These are phyloP conservation scores for Hydractinia echinata DNA, from an alignment of 30 jellyfish, hydroid and myxozoan species.

Conservation along the genomic window DNA sequence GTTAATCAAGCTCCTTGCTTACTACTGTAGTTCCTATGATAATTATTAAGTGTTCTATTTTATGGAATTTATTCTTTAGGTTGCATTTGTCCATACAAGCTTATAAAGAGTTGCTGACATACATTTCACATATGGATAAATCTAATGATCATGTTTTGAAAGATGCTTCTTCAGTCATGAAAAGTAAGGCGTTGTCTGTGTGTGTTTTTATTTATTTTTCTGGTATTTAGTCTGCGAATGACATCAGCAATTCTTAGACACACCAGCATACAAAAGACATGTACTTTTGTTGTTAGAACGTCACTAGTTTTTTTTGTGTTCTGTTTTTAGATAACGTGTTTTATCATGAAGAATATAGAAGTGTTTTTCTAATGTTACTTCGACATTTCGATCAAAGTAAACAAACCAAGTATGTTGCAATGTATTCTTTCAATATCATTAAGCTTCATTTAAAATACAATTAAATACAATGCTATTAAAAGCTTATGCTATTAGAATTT, in stretches of 20 bases:
- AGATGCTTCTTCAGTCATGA: constrained; percentile 66
- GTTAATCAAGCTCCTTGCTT: no score
- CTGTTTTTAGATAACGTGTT: constrained; percentile 60
- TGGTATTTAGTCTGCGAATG: neutral
- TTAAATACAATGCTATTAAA: neutral
- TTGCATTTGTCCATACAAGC: constrained; percentile 68
- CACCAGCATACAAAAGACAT: no score
- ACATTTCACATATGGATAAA: constrained; percentile 59
- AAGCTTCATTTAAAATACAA: neutral
- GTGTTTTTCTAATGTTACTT: constrained; percentile 52
- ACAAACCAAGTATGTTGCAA: constrained; percentile 60
- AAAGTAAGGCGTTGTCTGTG: constrained; percentile 70
- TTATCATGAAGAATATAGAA: constrained; percentile 80
- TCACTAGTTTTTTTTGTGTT: neutral
- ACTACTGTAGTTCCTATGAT: no score
- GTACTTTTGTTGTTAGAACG: no score
- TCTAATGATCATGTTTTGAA: constrained; percentile 42
- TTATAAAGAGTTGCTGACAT: constrained; percentile 63
- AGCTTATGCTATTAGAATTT: neutral
- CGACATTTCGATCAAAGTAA: constrained; percentile 40
- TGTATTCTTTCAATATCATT: no score
- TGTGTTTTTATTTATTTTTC: constrained; percentile 33
- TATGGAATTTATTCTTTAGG: constrained; percentile 10
- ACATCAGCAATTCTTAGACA: no score
- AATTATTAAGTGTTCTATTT: no score